Conservation (phyloP, 2,113 vertebrate genomes). For the Thermophis baileyi region DNA sequence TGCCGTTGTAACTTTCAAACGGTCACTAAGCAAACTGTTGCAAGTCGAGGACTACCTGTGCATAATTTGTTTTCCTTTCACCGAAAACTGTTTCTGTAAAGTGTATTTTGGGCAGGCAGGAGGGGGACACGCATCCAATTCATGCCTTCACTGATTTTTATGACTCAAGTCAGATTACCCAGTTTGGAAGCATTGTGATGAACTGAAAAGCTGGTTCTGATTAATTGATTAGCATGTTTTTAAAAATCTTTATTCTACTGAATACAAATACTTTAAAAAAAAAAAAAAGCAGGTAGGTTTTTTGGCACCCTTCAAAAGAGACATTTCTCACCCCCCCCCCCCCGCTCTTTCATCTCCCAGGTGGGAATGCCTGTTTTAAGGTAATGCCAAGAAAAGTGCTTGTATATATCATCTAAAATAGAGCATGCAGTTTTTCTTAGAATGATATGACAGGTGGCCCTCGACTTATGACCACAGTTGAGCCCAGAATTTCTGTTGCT, state of each 20-base stretch:
- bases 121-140: neutral
- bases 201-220: neutral
- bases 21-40: neutral
- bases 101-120: neutral
- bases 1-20: neutral
- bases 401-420: neutral
- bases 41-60: neutral
- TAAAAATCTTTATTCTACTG: neutral
- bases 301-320: neutral
- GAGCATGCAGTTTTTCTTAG: neutral
- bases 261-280: neutral
- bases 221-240: neutral
- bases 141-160: neutral
- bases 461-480: too few species aligned
- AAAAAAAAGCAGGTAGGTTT: neutral
- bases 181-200: neutral
- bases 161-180: neutral
- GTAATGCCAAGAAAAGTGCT: too few species aligned
- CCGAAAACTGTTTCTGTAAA: neutral
- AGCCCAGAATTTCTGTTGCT: too few species aligned
- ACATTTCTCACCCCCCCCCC: neutral
- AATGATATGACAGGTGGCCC: too few species aligned
- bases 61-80: neutral
- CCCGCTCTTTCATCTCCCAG: neutral
- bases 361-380: neutral